Conservation (phyloP, 2,888 invertebrate species). For the Girardia tigrina region DNA sequence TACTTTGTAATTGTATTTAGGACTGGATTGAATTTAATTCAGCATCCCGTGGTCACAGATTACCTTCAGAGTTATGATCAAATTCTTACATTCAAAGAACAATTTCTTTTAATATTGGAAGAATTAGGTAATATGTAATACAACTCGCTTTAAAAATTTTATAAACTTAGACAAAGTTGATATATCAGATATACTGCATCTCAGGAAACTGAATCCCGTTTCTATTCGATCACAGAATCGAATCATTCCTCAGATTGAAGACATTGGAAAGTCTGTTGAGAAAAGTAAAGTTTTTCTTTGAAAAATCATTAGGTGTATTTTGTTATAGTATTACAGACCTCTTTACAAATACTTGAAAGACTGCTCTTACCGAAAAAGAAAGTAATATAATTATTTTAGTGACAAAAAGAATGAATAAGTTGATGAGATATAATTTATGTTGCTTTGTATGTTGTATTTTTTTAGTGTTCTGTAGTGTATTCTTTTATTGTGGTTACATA, state of each 20-base stretch:
- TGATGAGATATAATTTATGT: too few species aligned
- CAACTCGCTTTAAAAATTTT: neutral
- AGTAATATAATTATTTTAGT: neutral
- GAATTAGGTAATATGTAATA: neutral
- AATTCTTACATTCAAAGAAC: neutral
- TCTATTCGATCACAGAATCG: neutral
- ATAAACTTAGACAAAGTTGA: neutral
- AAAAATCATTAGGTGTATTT: neutral
- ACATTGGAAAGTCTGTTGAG: neutral
- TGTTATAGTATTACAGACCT: neutral
- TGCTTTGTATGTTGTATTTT: too few species aligned
- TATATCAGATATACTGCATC: neutral
- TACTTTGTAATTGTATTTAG: neutral
- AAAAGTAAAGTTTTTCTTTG: neutral
- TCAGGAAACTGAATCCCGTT: neutral
- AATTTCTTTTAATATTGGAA: neutral
- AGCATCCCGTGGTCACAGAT: neutral
- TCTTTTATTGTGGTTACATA: too few species aligned
- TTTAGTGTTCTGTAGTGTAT: too few species aligned
- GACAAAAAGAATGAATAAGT: too few species aligned
- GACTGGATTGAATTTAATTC: constrained; percentile 1
- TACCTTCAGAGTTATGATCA: constrained; percentile 11
- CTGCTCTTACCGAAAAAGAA: neutral
- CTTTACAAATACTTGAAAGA: neutral
- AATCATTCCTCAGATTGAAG: neutral